Evolutionary conservation across 2,888 invertebrate species (phyloP).

Genomic region (Monochamus alternatus): DNA sequence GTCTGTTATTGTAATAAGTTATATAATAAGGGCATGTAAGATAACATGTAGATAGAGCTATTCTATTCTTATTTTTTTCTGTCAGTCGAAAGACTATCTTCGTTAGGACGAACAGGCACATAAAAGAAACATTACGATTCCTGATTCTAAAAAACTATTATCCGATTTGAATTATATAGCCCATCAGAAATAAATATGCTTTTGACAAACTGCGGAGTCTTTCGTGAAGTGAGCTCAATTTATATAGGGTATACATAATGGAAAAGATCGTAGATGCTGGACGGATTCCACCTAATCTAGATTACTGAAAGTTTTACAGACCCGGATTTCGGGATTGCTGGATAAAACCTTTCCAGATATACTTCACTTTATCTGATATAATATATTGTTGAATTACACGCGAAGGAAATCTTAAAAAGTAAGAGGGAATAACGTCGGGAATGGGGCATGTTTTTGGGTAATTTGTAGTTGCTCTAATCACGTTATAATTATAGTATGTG

Average conservation of each 20-base stretch:
- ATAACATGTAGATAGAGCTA: too few species aligned
- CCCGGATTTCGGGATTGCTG: slow-evolving; percentile 60
- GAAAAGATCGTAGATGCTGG: slow-evolving; percentile 63
- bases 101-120: not conserved
- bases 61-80: too few species aligned
- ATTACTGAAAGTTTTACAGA: slow-evolving; percentile 65
- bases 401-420: slow-evolving; percentile 18
- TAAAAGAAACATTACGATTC: not conserved
- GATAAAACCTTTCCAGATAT: slow-evolving; percentile 60
- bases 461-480: not conserved
- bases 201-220: slow-evolving; percentile 62
- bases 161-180: slow-evolving; percentile 53
- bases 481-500: not conserved
- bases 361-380: slow-evolving; percentile 54
- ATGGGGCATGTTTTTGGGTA: not conserved
- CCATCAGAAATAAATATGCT: slow-evolving; percentile 59
- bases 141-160: not conserved
- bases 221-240: slow-evolving; percentile 64
- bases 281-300: slow-evolving; percentile 65
- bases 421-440: not conserved
- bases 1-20: too few species aligned
- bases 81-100: too few species aligned
- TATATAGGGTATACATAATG: slow-evolving; percentile 66
- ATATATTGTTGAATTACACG: slow-evolving; percentile 40
- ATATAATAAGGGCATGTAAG: too few species aligned